Evolutionary conservation across 2,113 vertebrate species (phyloP), one percentile per base, ranked within the genome.

Genomic region (Ophthalmolycus amberensis): DNA sequence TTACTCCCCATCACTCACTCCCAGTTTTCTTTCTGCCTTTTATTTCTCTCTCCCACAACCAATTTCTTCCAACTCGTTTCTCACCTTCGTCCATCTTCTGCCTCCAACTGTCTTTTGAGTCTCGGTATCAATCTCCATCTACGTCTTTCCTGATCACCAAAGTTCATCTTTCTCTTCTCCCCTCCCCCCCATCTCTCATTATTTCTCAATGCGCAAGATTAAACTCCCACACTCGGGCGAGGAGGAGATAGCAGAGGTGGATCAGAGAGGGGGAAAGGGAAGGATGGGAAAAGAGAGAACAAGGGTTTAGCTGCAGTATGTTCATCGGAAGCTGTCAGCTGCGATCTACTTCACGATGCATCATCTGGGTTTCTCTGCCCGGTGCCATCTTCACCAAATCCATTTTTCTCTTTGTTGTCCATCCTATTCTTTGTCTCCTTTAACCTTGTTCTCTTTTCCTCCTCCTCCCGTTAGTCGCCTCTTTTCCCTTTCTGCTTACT

Each of bases 61-160:
- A 77, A 76, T 79, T 83, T 76, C 44, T 29, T 85, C 76, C 83
- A 79, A 71, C 72, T 72, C 56, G 74, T 80, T 79, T 79, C 60
- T 86, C 82, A 71, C 73, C 70, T 75, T 85, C 62, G n/a, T n/a
- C n/a, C n/a, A n/a, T n/a, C n/a, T n/a, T n/a, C n/a, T 20, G 62
- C 82, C 70, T 27, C 48, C 4, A 71, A 84, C 63, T 16, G 65
- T 71, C 84, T 73, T 50, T 69, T 50, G 75, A 74, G 78, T 79
- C 71, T 38, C 67, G 6, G 59, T 76, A 91, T 91, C 86, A 83
- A 81, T 88, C 87, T 89, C 88, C 81, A 88, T 91, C 85, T 78
- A 29, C n/a, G 73, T 84, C 52, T 78, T 79, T 85, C 83, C 81
- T 88, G 83, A 89, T 90, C 72, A 77, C 66, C 75, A 62, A 79